phyloP scores from a whole-genome alignment of 92 coral and sea anemone genomes.

The Phenganax stokvisi region DNA sequence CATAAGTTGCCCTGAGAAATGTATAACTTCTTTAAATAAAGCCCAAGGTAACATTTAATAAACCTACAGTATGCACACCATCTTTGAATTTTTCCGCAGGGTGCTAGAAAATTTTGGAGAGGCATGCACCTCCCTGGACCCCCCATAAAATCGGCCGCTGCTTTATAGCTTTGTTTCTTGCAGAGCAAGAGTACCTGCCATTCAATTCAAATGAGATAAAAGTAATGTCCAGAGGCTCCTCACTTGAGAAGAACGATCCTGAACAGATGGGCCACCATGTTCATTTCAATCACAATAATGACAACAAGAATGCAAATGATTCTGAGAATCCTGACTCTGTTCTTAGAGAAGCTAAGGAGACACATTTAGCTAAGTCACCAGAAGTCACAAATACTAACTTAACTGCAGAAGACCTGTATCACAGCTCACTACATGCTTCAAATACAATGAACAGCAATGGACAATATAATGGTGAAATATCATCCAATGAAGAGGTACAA shows the following conservation, averaged over 20 bases:
- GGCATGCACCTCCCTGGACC: no score
- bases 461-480: neutral
- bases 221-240: slow-evolving; percentile 12
- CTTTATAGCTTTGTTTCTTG: neutral
- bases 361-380: slow-evolving; percentile 22
- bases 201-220: slow-evolving; percentile 17
- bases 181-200: slow-evolving; percentile 10
- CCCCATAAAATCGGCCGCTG: neutral
- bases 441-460: neutral
- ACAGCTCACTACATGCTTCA: neutral
- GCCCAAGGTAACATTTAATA: no score
- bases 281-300: slow-evolving; percentile 10
- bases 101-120: neutral
- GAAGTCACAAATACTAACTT: neutral
- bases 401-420: neutral
- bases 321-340: neutral
- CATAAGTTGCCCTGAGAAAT: no score
- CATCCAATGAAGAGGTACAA: neutral
- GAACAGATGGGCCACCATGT: slow-evolving; percentile 26
- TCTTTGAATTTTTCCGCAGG: neutral
- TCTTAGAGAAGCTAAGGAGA: neutral
- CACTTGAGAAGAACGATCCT: slow-evolving; percentile 26
- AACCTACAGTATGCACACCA: neutral
- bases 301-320: neutral
- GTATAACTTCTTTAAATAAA: no score